Conservation (phyloP, 2,797 vertebrate species). For the Pangasius macronema region DNA sequence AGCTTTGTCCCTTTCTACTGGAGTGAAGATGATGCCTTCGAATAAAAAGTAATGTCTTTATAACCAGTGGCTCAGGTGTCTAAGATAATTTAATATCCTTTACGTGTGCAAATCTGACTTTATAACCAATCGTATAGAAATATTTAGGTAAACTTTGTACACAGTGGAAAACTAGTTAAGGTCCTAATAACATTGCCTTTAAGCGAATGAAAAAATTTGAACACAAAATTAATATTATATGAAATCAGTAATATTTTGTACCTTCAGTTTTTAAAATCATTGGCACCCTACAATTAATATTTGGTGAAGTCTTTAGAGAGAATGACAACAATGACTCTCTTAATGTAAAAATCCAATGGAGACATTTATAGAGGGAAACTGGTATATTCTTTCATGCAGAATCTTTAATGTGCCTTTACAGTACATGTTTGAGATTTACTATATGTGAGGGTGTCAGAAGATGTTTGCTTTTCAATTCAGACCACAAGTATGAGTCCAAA, state of each 20-base stretch:
- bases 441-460: neutral
- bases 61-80: neutral
- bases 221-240: neutral
- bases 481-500: neutral
- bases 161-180: no score
- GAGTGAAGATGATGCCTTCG: constrained; percentile 55
- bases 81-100: neutral
- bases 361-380: neutral
- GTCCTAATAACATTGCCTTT: no score
- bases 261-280: neutral
- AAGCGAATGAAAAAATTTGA: neutral
- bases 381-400: neutral
- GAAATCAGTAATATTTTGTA: neutral
- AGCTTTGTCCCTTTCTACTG: constrained; percentile 77
- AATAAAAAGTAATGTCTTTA: neutral
- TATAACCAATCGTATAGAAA: no score
- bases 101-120: neutral
- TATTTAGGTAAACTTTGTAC: no score
- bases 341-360: neutral
- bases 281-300: neutral
- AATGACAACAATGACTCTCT: neutral
- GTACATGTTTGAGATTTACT: neutral
- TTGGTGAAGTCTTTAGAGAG: neutral
- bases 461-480: neutral
- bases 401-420: neutral